Conservation (phyloP, 2,797 vertebrate species). For the Microctenopoma stevenorrisi region DNA sequence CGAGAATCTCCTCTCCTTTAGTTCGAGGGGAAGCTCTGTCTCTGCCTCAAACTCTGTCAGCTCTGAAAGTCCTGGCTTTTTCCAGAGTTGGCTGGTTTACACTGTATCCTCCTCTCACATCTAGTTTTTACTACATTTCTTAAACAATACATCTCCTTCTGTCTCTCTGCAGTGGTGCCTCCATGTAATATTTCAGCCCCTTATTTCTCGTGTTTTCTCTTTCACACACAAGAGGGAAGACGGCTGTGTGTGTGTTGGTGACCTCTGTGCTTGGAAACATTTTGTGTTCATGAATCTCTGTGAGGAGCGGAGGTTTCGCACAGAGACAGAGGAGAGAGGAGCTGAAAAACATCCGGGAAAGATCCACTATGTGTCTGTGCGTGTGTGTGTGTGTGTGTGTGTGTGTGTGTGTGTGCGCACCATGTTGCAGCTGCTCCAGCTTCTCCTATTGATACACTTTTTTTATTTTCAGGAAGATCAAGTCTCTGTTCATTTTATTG, state of each 20-base stretch:
- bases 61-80: constrained; percentile 25
- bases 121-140: constrained; percentile 10
- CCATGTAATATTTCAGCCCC: neutral
- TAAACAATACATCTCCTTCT: neutral
- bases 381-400: constrained; percentile 15
- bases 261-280: constrained; percentile 36
- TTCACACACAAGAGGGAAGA: neutral
- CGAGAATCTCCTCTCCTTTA: constrained; percentile 6
- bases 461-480: constrained; percentile 2
- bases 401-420: neutral
- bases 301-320: constrained; percentile 34
- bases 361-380: neutral
- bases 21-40: neutral
- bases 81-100: constrained; percentile 27
- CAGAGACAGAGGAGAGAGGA: constrained; percentile 3
- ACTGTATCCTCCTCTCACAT: neutral
- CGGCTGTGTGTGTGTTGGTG: constrained; percentile 1
- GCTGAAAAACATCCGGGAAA: constrained; percentile 25
- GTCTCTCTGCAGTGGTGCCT: neutral
- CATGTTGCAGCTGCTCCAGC: constrained; percentile 44
- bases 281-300: constrained; percentile 36
- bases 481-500: constrained; percentile 31
- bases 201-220: constrained; percentile 11
- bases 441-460: constrained; percentile 21
- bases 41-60: too few species aligned